Percentiles rank a stretch among this genome's conserved stretches.
Conservation (phyloP, 2,113 vertebrate genomes). For the Chaenogobius annularis region DNA sequence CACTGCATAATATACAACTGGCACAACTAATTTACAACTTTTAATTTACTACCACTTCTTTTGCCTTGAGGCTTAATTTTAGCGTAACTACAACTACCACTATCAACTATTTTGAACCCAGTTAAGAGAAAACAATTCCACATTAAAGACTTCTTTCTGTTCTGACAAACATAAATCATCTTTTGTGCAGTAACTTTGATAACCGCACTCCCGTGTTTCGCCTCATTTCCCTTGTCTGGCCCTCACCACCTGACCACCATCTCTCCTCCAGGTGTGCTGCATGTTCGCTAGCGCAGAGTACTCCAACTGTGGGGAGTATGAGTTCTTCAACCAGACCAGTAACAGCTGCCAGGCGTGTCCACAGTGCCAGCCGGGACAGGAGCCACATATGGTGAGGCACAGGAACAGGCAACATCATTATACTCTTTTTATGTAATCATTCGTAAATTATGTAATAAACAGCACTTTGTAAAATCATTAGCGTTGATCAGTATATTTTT, state of each 20-base stretch:
- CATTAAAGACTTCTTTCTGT: not conserved
- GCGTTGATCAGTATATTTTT: too few relatives aligned
- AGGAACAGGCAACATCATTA: not conserved
- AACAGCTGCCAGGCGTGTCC: slow-evolving; percentile 92
- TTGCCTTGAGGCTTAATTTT: too few relatives aligned
- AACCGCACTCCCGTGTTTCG: not conserved
- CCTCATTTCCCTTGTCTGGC: not conserved
- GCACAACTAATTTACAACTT: too few relatives aligned
- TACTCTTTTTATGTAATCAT: not conserved
- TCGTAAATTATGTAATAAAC: not conserved
- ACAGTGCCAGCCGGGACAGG: slow-evolving; percentile 90
- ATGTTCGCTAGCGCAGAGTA: slow-evolving; percentile 85
- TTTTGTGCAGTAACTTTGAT: not conserved
- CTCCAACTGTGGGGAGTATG: slow-evolving; percentile 91
- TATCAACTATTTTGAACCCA: not conserved
- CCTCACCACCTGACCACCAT: slow-evolving; percentile 3
- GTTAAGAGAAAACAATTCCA: not conserved
- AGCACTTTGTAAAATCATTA: too few relatives aligned
- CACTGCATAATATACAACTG: not conserved
- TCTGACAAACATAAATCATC: not conserved
- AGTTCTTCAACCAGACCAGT: slow-evolving; percentile 94
- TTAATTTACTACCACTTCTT: too few relatives aligned
- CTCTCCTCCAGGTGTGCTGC: slow-evolving; percentile 81
- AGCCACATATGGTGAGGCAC: slow-evolving; percentile 90
- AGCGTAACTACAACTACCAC: too few relatives aligned